Evolutionary conservation across 2,888 invertebrate genomes (phyloP), one percentile per base, ranked within the genome.

Genomic region (Rhynchonema sp.): DNA sequence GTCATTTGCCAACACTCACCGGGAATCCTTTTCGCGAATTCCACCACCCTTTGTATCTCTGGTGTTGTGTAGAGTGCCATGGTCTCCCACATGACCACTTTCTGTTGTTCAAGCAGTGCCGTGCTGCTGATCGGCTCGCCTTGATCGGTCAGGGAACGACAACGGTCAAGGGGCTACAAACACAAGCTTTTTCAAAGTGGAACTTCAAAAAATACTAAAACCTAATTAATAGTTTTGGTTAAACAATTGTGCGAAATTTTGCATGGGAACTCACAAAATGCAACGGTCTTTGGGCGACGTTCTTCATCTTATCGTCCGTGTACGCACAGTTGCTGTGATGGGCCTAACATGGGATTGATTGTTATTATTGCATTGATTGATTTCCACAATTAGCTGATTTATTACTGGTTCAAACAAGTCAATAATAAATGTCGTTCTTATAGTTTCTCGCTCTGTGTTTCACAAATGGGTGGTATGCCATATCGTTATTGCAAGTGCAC

Each of bases 1-100:
- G 6, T n/a, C 23, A 23, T n/a, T 6, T 3, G 52, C 52, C 6
- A 52, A 38, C 20, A 28, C 63, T 62, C 64, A 79, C 79, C 88
- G 64, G 94, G 92, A 67, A 92, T 83, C 68, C 86, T 80, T 77
- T 96, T 96, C 59, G 90, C 90, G 74, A 92, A 94, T 75, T 94
- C 92, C 30, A 96, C 94, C 66, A 92, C 86, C 74, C 86, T 84
- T 72, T 89, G 87, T 59, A 94, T 88, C 68, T 85, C 83, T 6
- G 91, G 89, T 20, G 89, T 88, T 71, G 91, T 83, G 63, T 85
- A 83, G 57, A 81, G 75, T 22, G 91, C 87, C 55, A 62, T 1
- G 28, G 60, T 60, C 73, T 87, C 85, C 88, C 91, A 92, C 72
- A 91, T 81, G 78, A 84, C 67, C 80, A 87, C 82, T 68, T 85